Evolutionary conservation across 2,888 invertebrate species (phyloP), one percentile per base, ranked within the genome.

Genomic region (Meiosimyza platycephala): DNA sequence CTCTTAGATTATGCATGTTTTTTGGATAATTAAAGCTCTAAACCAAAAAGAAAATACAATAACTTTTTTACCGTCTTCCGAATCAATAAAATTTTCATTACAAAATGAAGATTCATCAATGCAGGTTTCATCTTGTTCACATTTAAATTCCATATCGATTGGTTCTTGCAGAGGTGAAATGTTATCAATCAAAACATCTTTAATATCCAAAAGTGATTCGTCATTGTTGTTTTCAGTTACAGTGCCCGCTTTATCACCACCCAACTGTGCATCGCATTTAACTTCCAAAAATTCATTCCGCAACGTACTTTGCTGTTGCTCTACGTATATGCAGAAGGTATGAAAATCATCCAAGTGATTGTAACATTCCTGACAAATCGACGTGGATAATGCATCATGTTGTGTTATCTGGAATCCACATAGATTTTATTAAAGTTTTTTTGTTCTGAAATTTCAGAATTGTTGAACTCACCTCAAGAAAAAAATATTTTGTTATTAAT

Each of bases 331-430:
- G 47, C 76, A 77, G 70, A 77, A 79, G 55, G 69, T 72, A 71
- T 79, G 73, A 54, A 78, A 79, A n/a, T 78, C 78, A 28, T 78
- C 76, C 55, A 79, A 71, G 22, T 79, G 77, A 47, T 77, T 76
- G 70, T 71, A 71, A 50, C 79, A 79, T 71, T 77, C 76, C 67
- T 77, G 76, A 54, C 79, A 79, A 40, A 79, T 74, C 18, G 69
- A 70, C 18, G 78, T 78, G 4, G 79, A 79, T 15, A 78, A 74
- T 40, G 72, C 62, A 64, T 79, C 79, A 57, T 78, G 73, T 50
- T 75, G 71, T 18, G 74, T 74, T 60, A 79, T 74, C 79, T 79
- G 69, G 40, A 69, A 48, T 51, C 22, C 4, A 9, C 40, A 40
- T 40, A 40, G 40, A 40, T 9, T 40, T 40, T 40, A 40, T 40